phyloP scores from a whole-genome alignment of 1,140 invertebrate species.

The Drosophila murphyi region DNA sequence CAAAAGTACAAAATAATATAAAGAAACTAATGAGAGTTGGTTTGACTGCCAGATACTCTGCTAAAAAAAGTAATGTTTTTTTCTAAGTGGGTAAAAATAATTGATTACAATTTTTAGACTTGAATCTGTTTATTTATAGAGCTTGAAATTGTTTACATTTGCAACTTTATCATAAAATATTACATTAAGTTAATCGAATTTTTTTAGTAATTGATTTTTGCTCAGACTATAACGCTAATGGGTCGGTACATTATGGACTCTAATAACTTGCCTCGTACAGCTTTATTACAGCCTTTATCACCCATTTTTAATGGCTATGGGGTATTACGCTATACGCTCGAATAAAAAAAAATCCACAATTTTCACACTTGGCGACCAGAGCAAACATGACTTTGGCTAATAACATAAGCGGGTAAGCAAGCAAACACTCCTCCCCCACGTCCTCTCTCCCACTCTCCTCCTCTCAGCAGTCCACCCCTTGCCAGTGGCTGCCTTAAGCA shows the following conservation, averaged over 20 bases:
- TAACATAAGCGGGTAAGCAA: conserved; percentile 76
- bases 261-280: not conserved
- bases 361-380: conserved; percentile 55
- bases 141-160: too few species aligned
- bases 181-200: too few species aligned
- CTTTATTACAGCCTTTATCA: too few species aligned
- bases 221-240: too few species aligned
- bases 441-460: conserved; percentile 5
- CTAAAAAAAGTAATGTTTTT: not conserved
- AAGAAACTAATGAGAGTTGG: not conserved
- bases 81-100: too few species aligned
- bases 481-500: conserved; percentile 7
- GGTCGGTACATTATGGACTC: too few species aligned
- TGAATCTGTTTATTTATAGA: too few species aligned
- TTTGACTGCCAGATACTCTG: not conserved
- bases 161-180: too few species aligned
- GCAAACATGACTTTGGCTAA: conserved; percentile 76
- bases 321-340: not conserved
- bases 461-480: not conserved
- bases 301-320: not conserved
- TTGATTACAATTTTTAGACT: too few species aligned
- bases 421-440: conserved; percentile 49
- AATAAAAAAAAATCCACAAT: conserved; percentile 42
- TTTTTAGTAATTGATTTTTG: too few species aligned
- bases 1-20: not conserved